phyloP scores from a whole-genome alignment of 2,888 invertebrate genomes.

The Atethmia centrago region DNA sequence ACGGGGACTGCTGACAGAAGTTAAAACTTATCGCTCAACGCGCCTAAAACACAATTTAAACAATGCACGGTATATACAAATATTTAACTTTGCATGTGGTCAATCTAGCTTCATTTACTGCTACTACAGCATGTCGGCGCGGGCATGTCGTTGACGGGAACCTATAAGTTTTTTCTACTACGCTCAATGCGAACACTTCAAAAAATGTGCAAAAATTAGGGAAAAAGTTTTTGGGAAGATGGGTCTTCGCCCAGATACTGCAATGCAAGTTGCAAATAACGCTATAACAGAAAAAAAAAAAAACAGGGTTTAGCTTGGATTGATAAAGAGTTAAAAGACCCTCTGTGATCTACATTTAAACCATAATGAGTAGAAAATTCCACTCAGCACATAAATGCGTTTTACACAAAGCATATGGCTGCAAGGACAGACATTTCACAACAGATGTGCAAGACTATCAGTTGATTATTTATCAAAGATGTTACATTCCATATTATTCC shows the following conservation, averaged over 20 bases:
- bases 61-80: too few species aligned
- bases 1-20: too few species aligned
- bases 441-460: conserved; percentile 54
- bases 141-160: too few species aligned
- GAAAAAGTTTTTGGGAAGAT: background rate
- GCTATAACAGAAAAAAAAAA: background rate
- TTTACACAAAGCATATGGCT: conserved; percentile 50
- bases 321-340: background rate
- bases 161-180: too few species aligned
- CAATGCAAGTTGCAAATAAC: background rate
- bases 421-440: conserved; percentile 57
- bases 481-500: conserved; percentile 28
- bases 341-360: background rate
- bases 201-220: background rate
- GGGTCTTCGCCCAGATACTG: background rate
- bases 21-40: too few species aligned
- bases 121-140: too few species aligned
- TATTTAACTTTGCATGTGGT: too few species aligned
- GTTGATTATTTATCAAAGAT: conserved; percentile 51
- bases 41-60: too few species aligned
- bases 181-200: too few species aligned
- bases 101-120: too few species aligned
- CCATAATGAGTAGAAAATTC: conserved; percentile 25
- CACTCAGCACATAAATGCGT: conserved; percentile 17
- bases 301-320: background rate